phyloP scores from a whole-genome alignment of 2,888 invertebrate genomes.

The Mayetiola destructor region DNA sequence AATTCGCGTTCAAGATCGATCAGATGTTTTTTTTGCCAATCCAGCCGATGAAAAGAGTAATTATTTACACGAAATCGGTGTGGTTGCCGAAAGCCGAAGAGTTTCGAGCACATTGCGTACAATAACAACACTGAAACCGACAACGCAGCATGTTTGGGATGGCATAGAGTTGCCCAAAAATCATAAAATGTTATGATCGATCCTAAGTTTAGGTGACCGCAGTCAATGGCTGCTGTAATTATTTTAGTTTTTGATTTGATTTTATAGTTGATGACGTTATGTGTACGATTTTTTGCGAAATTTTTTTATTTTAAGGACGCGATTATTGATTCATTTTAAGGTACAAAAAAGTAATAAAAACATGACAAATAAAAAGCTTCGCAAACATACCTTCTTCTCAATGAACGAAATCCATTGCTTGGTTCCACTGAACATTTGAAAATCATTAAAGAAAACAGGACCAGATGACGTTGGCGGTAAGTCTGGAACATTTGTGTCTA shows the following conservation, averaged over 20 bases:
- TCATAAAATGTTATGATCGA: slow-evolving; percentile 16
- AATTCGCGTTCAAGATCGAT: neutral
- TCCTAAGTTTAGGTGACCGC: no score
- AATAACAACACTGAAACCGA: neutral
- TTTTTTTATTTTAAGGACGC: neutral
- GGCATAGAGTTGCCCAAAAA: slow-evolving; percentile 17
- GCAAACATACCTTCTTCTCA: slow-evolving; percentile 36
- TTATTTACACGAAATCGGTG: neutral
- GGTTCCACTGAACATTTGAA: slow-evolving; percentile 40
- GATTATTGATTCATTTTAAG: slow-evolving; percentile 14
- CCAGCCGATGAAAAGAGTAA: neutral
- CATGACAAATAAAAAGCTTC: neutral
- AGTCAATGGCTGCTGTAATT: neutral
- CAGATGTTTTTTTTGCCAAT: neutral
- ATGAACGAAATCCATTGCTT: slow-evolving; percentile 42
- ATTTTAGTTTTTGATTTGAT: neutral
- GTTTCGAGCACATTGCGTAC: slow-evolving; percentile 5
- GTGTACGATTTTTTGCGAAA: neutral
- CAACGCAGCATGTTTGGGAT: slow-evolving; percentile 13
- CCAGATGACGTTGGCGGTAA: slow-evolving; percentile 40
- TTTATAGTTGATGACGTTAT: neutral
- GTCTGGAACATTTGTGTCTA: slow-evolving; percentile 34
- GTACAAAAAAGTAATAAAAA: slow-evolving; percentile 13
- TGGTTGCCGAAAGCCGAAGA: neutral
- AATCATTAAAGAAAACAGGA: slow-evolving; percentile 45